Conservation (phyloP, 2,888 invertebrate species). For the Chloroclysta siterata region DNA sequence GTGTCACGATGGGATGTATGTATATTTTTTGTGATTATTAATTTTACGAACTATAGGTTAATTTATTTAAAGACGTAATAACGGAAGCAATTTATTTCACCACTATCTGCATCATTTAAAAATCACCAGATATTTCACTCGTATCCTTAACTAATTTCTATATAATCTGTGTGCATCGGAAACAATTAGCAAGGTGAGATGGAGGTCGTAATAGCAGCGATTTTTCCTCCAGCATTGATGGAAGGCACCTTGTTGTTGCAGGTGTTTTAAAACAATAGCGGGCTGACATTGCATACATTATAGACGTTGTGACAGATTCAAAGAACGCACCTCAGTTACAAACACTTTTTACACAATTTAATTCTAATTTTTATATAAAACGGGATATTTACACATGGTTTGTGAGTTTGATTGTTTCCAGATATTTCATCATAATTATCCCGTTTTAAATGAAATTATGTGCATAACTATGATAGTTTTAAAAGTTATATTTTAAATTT, state of each 20-base stretch:
- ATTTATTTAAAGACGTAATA: not conserved
- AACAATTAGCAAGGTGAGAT: conserved; percentile 80
- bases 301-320: conserved; percentile 35
- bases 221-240: conserved; percentile 53
- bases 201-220: conserved; percentile 53
- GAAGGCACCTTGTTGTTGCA: conserved; percentile 61
- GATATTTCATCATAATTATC: no score
- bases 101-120: conserved; percentile 22
- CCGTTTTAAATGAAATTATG: no score
- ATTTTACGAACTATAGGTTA: not conserved
- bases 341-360: not conserved
- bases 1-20: not conserved
- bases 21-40: not conserved
- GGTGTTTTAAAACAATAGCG: conserved; percentile 55
- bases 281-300: conserved; percentile 17
- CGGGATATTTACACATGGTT: no score
- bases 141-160: conserved; percentile 13
- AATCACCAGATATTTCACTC: conserved; percentile 18
- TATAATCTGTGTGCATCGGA: conserved; percentile 51
- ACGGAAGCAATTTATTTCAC: conserved; percentile 25
- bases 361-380: no score
- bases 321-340: not conserved
- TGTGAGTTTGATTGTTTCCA: no score
- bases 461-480: no score
- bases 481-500: no score